Evolutionary conservation across 2,113 vertebrate genomes (phyloP).

Genomic region (Lepidothrix coronata): DNA sequence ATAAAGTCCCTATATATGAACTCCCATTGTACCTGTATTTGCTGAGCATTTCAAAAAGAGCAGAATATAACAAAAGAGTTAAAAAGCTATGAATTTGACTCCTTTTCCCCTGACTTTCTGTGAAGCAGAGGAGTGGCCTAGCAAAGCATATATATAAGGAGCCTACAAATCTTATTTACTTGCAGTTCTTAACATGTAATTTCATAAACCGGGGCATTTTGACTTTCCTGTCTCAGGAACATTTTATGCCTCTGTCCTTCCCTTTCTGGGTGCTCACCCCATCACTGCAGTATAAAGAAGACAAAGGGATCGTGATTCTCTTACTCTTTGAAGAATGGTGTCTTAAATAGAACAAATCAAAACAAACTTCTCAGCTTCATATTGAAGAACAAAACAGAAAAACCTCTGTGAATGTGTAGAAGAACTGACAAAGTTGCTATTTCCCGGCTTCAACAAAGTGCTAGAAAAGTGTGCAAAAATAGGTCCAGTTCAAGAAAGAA

Average conservation of each 20-base stretch:
- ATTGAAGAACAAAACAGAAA: not conserved
- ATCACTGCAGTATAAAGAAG: not conserved
- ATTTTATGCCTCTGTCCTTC: not conserved
- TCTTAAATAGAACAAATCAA: not conserved
- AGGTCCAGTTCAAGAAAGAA: not conserved
- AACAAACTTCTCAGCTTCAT: not conserved
- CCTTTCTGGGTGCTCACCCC: not conserved
- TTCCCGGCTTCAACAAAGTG: conserved; percentile 14
- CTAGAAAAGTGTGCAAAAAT: not conserved
- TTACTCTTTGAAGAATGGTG: not conserved
- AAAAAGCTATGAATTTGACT: not conserved
- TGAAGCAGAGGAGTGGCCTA: not conserved
- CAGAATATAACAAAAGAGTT: not conserved
- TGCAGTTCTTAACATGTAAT: not conserved
- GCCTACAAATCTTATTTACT: not conserved
- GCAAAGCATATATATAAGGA: not conserved
- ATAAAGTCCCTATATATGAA: not conserved
- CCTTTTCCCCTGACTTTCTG: not conserved
- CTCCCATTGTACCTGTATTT: not conserved
- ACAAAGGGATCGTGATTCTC: not conserved
- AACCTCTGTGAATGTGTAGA: not conserved
- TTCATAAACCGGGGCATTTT: not conserved
- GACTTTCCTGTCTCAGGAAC: not conserved
- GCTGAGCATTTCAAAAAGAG: not conserved
- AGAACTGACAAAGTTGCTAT: not conserved